Evolutionary conservation across 2,797 vertebrate species (phyloP).

Genomic region (Valencia hispanica): DNA sequence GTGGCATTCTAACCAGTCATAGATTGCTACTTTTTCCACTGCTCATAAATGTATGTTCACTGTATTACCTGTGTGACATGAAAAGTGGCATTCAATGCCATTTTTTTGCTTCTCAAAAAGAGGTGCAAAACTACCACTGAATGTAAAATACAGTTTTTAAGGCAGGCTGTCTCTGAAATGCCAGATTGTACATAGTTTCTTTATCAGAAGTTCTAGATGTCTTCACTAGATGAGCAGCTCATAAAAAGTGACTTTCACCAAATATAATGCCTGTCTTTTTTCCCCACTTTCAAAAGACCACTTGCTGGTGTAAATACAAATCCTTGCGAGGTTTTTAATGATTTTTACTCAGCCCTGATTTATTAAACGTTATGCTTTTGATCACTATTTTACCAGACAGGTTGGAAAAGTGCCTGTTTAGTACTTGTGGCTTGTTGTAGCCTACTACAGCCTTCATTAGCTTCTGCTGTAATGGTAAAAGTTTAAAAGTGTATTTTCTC

Average conservation of each 20-base stretch:
- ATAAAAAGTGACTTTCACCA: not conserved
- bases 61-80: too few relatives aligned
- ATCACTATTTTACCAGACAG: not conserved
- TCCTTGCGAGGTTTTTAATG: not conserved
- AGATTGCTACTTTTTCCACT: too few relatives aligned
- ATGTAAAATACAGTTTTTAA: too few relatives aligned
- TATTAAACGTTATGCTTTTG: not conserved
- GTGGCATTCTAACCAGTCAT: too few relatives aligned
- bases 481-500: slow-evolving; percentile 55
- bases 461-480: slow-evolving; percentile 28
- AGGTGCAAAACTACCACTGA: not conserved
- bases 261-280: not conserved
- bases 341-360: not conserved
- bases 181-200: not conserved
- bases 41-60: too few relatives aligned
- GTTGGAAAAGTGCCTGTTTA: not conserved
- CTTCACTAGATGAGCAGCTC: not conserved
- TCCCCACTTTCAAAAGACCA: not conserved
- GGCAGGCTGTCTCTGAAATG: too few relatives aligned
- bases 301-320: not conserved
- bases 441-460: slow-evolving; percentile 6
- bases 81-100: too few relatives aligned
- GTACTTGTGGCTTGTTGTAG: not conserved
- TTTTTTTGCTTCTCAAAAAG: not conserved
- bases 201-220: not conserved